phyloP scores from a whole-genome alignment of 2,888 invertebrate species.

The Orthonychiurus folsomi region DNA sequence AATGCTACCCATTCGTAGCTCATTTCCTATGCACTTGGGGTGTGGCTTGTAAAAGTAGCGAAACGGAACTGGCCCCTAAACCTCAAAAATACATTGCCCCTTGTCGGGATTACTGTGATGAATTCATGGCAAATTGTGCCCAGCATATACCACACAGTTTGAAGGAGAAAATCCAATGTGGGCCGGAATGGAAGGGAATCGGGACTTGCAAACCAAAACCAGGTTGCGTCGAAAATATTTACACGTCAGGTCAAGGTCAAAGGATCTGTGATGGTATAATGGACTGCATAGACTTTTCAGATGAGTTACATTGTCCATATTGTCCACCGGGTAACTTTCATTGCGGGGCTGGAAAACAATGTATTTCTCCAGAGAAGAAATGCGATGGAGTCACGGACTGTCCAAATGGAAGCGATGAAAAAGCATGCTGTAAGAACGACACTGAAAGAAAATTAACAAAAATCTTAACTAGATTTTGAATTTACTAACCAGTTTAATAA shows the following conservation, averaged over 20 bases:
- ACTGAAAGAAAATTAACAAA: background rate
- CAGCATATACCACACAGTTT: constrained; percentile 61
- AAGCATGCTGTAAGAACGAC: constrained; percentile 74
- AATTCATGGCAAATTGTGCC: constrained; percentile 75
- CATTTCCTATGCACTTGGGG: constrained; percentile 64
- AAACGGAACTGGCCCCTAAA: constrained; percentile 6
- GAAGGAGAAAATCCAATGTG: constrained; percentile 46
- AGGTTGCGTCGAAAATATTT: constrained; percentile 65
- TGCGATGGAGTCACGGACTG: constrained; percentile 71
- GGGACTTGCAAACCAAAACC: constrained; percentile 69
- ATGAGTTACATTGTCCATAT: constrained; percentile 58
- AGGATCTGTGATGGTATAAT: constrained; percentile 76
- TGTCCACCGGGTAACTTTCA: constrained; percentile 64
- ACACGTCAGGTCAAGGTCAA: constrained; percentile 62
- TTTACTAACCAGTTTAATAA: background rate
- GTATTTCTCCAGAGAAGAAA: constrained; percentile 59
- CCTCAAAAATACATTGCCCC: constrained; percentile 45
- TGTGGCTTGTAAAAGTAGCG: constrained; percentile 30
- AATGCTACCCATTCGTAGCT: constrained; percentile 77
- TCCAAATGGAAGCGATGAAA: constrained; percentile 76
- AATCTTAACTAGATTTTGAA: background rate
- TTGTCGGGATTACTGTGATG: constrained; percentile 73
- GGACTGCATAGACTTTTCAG: constrained; percentile 74
- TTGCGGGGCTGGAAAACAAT: constrained; percentile 64
- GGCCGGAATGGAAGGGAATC: constrained; percentile 58